Evolutionary conservation across 1,140 invertebrate species (phyloP).

Genomic region (Papilio xuthus): DNA sequence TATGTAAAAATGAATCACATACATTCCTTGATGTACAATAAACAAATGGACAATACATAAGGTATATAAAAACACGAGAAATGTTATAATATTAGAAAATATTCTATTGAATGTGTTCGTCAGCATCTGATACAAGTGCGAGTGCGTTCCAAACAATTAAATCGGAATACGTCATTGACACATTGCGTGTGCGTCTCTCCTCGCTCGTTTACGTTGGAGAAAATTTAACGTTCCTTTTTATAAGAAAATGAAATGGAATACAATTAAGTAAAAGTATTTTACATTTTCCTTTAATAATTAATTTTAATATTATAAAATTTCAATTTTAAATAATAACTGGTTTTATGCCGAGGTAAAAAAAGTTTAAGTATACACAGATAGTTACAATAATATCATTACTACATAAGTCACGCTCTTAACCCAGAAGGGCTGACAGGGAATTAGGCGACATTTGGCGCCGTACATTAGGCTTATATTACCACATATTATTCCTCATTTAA

Average conservation of each 20-base stretch:
- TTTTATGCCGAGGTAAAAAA: no score
- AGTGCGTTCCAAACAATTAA: conserved; percentile 31
- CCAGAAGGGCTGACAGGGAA: no score
- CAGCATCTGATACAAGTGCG: conserved; percentile 11
- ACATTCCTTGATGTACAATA: not conserved
- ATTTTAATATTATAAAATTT: no score
- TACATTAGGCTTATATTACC: no score
- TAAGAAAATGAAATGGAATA: conserved; percentile 6
- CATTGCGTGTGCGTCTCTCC: conserved; percentile 17
- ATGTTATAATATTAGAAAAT: conserved; percentile 27
- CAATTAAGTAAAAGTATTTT: not conserved
- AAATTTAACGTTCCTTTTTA: conserved; percentile 26
- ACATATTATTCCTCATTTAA: no score
- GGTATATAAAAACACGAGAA: not conserved
- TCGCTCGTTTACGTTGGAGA: conserved; percentile 28
- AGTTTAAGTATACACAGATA: no score
- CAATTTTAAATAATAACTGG: no score
- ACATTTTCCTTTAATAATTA: not conserved
- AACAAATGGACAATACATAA: conserved; percentile 5
- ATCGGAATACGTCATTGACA: conserved; percentile 14
- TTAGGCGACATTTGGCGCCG: no score
- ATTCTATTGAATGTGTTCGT: conserved; percentile 25
- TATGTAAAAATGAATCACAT: not conserved
- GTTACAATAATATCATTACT: no score
- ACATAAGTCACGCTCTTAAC: no score